A percentile compares a stretch with the other conserved stretches of the same genome.
Conservation (phyloP, 2,797 vertebrate species). For the Prunella strophiata region DNA sequence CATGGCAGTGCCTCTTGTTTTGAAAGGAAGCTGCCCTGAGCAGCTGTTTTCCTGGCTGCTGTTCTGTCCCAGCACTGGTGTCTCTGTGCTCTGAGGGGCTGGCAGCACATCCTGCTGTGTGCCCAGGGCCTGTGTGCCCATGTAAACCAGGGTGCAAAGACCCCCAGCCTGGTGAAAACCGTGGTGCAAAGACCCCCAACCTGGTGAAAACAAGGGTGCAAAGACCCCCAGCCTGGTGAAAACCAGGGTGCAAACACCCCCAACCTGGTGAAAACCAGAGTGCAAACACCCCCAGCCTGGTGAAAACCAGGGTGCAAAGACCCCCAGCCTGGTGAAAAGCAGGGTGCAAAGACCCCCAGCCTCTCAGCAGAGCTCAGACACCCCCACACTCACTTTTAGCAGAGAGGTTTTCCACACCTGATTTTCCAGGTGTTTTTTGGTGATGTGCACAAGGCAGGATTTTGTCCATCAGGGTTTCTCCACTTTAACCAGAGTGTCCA, state of each 20-base stretch:
- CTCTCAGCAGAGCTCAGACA: background rate
- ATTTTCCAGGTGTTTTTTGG: background rate
- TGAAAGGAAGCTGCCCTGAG: background rate
- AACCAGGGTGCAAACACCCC: rapidly evolving
- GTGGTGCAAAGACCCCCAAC: background rate
- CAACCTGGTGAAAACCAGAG: background rate
- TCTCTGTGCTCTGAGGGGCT: background rate
- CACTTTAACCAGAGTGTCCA: background rate
- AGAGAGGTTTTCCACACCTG: background rate
- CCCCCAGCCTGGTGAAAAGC: background rate
- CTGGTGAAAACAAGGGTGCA: background rate
- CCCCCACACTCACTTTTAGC: background rate
- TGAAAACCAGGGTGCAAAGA: background rate
- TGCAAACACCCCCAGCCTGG: background rate
- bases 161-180: background rate
- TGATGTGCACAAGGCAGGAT: background rate
- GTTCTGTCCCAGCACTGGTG: background rate
- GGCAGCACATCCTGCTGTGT: background rate
- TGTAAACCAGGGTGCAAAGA: background rate
- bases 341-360: background rate
- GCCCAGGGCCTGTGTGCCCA: rapidly evolving
- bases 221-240: background rate
- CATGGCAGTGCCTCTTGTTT: background rate
- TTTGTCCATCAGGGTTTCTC: background rate
- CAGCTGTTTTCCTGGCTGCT: background rate